A percentile compares a stretch with the other conserved stretches of the same genome.
phyloP scores from a whole-genome alignment of 2,797 vertebrate species.

The Helarctos malayanus region DNA sequence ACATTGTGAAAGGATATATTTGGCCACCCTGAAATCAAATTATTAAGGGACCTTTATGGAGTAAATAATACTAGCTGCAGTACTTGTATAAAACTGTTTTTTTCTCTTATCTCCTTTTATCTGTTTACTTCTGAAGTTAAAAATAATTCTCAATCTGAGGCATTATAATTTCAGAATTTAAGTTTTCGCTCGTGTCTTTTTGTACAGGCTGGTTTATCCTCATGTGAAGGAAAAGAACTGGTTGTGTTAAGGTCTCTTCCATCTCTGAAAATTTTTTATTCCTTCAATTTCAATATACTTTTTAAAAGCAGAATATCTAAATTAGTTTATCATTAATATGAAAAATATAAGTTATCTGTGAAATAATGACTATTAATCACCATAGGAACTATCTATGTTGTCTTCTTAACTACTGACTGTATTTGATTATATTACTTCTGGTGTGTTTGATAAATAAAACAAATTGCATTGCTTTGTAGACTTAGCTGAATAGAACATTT shows the following conservation, averaged over 20 bases:
- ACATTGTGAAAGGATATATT: constrained; percentile 55
- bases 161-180: constrained; percentile 56
- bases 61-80: constrained; percentile 38
- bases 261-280: constrained; percentile 51
- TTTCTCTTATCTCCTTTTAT: neutral
- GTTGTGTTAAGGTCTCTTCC: neutral
- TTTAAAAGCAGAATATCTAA: neutral
- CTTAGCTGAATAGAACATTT: neutral
- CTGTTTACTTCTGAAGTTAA: constrained; percentile 52
- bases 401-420: constrained; percentile 8
- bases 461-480: neutral
- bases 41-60: constrained; percentile 45
- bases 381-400: neutral
- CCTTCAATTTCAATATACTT: constrained; percentile 50
- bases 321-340: constrained; percentile 22
- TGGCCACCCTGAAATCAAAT: neutral
- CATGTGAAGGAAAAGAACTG: neutral
- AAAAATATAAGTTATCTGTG: constrained; percentile 10
- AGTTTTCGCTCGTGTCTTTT: constrained; percentile 37
- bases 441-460: constrained; percentile 24
- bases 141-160: constrained; percentile 23
- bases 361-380: constrained; percentile 21
- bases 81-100: neutral
- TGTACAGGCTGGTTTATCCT: neutral
- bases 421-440: constrained; percentile 49